A percentile compares a stretch with the other conserved stretches of the same genome.
These are phyloP conservation scores for Rhinophrynus dorsalis DNA, from an alignment of 2,797 vertebrate species.

Conservation along the genomic window DNA sequence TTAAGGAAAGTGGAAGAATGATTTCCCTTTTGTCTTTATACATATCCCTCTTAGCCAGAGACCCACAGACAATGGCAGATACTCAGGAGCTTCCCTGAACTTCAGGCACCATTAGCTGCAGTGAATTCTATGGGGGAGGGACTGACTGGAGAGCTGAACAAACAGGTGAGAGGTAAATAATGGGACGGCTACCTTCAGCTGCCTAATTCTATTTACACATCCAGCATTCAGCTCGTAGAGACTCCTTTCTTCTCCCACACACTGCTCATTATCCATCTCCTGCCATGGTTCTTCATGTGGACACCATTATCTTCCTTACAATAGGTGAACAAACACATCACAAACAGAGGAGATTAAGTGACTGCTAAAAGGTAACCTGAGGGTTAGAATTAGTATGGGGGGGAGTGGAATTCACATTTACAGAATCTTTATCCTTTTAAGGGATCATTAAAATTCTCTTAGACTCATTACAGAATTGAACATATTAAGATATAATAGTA, in stretches of 20 bases:
- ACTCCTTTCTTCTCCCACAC: neutral
- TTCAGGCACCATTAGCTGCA: slow-evolving; percentile 3
- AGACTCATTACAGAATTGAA: too few relatives aligned
- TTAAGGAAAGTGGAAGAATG: too few relatives aligned
- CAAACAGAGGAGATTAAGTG: slow-evolving; percentile 7
- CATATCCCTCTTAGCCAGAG: too few relatives aligned
- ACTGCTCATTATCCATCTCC: slow-evolving; percentile 29
- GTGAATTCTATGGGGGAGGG: neutral
- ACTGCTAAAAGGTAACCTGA: slow-evolving; percentile 35
- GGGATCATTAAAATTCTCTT: too few relatives aligned
- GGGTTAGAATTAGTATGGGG: slow-evolving; percentile 10
- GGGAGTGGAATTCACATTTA: slow-evolving; percentile 6
- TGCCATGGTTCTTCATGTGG: neutral
- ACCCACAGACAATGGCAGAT: too few relatives aligned
- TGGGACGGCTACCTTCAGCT: slow-evolving; percentile 32
- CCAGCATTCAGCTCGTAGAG: slow-evolving; percentile 36
- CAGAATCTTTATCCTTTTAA: neutral
- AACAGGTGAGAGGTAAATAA: slow-evolving; percentile 28
- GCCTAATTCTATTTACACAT: slow-evolving; percentile 52
- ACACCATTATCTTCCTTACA: slow-evolving; percentile 12
- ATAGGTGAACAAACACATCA: neutral
- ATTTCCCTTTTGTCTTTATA: too few relatives aligned
- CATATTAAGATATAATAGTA: too few relatives aligned
- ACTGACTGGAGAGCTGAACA: slow-evolving; percentile 12
- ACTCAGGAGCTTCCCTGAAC: neutral